phyloP scores from a whole-genome alignment of 1,140 invertebrate genomes.

The Physella acuta region DNA sequence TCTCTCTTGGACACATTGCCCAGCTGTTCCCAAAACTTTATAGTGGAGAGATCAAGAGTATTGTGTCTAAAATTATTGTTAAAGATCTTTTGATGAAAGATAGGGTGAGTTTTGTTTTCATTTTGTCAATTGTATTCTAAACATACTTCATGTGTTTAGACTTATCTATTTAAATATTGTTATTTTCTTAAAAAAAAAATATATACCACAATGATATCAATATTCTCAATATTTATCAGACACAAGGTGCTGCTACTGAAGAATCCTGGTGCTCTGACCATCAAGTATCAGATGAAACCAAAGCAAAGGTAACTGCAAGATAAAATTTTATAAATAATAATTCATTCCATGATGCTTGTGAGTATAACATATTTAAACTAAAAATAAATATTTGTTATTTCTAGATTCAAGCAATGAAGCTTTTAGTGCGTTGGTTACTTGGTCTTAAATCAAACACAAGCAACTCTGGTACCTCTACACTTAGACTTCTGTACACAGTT shows the following conservation, averaged over 20 bases:
- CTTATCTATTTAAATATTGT: too few relatives aligned
- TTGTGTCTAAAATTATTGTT: conserved; percentile 92
- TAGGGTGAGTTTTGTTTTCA: conserved; percentile 56
- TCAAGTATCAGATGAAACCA: conserved; percentile 84
- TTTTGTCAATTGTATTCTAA: too few relatives aligned
- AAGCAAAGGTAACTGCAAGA: conserved; percentile 74
- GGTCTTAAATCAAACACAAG: conserved; percentile 82
- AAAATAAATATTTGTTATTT: background rate
- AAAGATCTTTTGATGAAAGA: conserved; percentile 92
- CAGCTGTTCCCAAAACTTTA: conserved; percentile 85
- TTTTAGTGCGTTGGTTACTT: conserved; percentile 92
- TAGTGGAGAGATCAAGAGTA: conserved; percentile 85
- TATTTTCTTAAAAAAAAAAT: too few relatives aligned
- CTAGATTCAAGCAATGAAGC: conserved; percentile 84
- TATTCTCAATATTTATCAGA: conserved; percentile 46
- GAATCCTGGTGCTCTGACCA: conserved; percentile 86
- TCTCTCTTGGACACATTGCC: conserved; percentile 90
- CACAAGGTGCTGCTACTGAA: conserved; percentile 39
- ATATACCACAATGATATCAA: too few relatives aligned
- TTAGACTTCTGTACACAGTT: conserved; percentile 87
- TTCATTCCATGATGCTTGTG: background rate
- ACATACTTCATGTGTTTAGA: too few relatives aligned
- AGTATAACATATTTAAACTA: background rate
- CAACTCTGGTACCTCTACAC: conserved; percentile 89
- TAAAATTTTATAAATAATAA: background rate